These are phyloP conservation scores for Tyto alba DNA, from an alignment of 2,113 vertebrate genomes.

Conservation along the genomic window DNA sequence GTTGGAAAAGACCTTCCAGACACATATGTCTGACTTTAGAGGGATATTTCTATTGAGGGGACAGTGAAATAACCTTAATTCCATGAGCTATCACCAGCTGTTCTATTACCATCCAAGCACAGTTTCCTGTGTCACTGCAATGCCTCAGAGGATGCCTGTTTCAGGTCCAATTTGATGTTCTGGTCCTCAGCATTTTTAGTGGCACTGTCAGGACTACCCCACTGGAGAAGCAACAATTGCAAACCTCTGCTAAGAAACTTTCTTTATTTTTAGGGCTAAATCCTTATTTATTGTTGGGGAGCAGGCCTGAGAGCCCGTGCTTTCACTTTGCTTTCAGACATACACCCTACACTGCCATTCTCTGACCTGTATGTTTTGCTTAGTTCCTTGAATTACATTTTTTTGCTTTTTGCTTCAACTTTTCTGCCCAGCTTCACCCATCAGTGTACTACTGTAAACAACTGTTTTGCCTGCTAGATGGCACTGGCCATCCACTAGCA, in stretches of 20 bases:
- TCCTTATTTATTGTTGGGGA: not conserved
- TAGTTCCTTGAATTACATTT: not conserved
- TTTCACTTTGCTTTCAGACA: not conserved
- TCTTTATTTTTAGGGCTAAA: not conserved
- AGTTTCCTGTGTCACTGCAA: not conserved
- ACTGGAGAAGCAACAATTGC: not conserved
- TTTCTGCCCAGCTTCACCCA: not conserved
- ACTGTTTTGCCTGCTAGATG: constrained; percentile 57
- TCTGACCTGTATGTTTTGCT: not conserved
- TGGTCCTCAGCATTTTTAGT: not conserved
- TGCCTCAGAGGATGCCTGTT: not conserved
- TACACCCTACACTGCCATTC: not conserved
- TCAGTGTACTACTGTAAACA: constrained; percentile 11
- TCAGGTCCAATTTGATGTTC: not conserved
- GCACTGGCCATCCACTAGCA: constrained; percentile 59
- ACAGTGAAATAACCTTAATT: not conserved
- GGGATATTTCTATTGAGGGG: not conserved
- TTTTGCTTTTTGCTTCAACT: not conserved
- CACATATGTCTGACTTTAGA: not conserved
- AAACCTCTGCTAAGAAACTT: not conserved
- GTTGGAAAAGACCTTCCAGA: not conserved
- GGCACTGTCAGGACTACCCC: not conserved
- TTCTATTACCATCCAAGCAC: not conserved
- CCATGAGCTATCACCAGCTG: not conserved
- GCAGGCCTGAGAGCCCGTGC: not conserved